Percentiles rank a stretch among this genome's conserved stretches.
Evolutionary conservation across 2,797 vertebrate genomes (phyloP).

Genomic region (Nothura maculosa): DNA sequence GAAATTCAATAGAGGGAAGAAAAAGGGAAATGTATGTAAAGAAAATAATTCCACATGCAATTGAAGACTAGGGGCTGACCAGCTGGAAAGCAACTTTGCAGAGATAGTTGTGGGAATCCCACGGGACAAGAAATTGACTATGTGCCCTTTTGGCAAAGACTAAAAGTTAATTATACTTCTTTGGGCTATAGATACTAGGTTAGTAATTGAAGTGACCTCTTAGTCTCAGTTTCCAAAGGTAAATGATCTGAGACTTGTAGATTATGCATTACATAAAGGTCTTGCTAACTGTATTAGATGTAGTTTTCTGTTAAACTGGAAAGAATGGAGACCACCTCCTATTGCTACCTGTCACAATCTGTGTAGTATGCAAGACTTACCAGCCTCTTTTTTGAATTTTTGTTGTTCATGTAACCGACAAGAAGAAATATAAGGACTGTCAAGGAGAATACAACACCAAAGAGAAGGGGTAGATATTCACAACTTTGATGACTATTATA

Average conservation of each 20-base stretch:
- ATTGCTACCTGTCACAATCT: not conserved
- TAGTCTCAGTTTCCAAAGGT: not conserved
- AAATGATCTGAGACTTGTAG: not conserved
- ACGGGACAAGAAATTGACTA: not conserved
- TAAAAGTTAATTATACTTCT: not conserved
- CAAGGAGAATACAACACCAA: not conserved
- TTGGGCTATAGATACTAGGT: not conserved
- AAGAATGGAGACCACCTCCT: not conserved
- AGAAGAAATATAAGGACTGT: no score
- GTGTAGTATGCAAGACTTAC: not conserved
- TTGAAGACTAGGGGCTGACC: not conserved
- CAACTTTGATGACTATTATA: not conserved
- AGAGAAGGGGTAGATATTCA: not conserved
- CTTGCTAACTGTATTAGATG: not conserved
- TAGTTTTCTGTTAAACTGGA: not conserved
- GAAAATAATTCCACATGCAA: not conserved
- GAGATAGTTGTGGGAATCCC: not conserved
- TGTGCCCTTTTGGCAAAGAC: not conserved
- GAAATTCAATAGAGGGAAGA: not conserved
- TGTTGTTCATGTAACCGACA: not conserved
- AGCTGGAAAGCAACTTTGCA: not conserved
- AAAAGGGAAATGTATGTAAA: not conserved
- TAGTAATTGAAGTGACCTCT: not conserved
- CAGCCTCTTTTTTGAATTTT: not conserved
- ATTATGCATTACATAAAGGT: not conserved